These are phyloP conservation scores for Adelphocoris suturalis DNA, from an alignment of 2,888 invertebrate species.

Conservation along the genomic window DNA sequence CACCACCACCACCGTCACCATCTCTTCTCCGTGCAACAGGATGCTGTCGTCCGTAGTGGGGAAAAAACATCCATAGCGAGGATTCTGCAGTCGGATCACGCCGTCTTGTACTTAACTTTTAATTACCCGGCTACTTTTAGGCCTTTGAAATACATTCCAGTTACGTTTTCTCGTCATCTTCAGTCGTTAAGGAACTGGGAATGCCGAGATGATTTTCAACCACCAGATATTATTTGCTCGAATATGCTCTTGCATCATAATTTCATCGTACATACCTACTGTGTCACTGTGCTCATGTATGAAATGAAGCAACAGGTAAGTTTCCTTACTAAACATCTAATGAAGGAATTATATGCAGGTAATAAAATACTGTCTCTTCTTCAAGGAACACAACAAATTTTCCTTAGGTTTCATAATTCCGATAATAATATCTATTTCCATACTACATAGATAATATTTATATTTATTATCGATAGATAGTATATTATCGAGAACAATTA, in stretches of 20 bases:
- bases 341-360: too few relatives aligned
- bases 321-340: too few relatives aligned
- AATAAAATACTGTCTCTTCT: too few relatives aligned
- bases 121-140: slow-evolving; percentile 61
- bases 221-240: background rate
- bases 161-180: slow-evolving; percentile 10
- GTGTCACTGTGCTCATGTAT: too few relatives aligned
- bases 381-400: too few relatives aligned
- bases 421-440: too few relatives aligned
- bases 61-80: slow-evolving; percentile 59
- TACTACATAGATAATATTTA: too few relatives aligned
- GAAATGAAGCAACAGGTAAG: too few relatives aligned
- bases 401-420: too few relatives aligned
- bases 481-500: too few relatives aligned
- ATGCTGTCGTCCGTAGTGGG: slow-evolving; percentile 43
- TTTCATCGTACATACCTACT: too few relatives aligned
- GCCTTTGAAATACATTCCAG: slow-evolving; percentile 40
- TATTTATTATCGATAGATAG: too few relatives aligned
- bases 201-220: background rate
- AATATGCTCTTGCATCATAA: background rate
- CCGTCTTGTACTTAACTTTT: slow-evolving; percentile 64
- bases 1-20: background rate
- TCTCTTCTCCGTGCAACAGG: slow-evolving; percentile 48
- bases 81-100: slow-evolving; percentile 67
- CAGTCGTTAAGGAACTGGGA: background rate